Base-by-base conservation (phyloP, 2,888 invertebrate genomes). In the Cheilosia impressa region DNA sequence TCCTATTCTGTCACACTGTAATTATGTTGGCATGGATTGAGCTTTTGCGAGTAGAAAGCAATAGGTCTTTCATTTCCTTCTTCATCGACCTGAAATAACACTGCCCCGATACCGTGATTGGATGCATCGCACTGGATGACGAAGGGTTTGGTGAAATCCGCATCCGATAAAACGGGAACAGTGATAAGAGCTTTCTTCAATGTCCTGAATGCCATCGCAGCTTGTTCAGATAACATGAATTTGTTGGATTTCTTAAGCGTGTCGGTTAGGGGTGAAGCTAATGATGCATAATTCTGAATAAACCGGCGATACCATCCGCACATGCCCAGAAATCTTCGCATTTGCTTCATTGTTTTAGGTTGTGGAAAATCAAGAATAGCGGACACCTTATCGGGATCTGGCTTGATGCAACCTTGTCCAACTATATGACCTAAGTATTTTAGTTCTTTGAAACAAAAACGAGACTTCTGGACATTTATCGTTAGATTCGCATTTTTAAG, bases 61-160 rank as follows among this genome's bases (percentile, higher is more conserved):
- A 80, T 60, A 0, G 62, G 73, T 22, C 9, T 47, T 10, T 82
- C 76, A 1, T 52, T 15, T 0, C 72, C 71, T 5, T 75, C 22
- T 0, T 62, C 43, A 2, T 52, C 69, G 6, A 57, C 45, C 9
- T 82, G 76, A 0, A 79, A 83, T 1, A 82, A 34, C 0, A 87
- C 85, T 0, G 53, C 73, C 2, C 77, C 79, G 2, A 83, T 75
- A 0, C 75, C 78, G 1, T 57, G 17, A 10, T 75, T 78, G 10
- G 75, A 79, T 1, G 85, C 83, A 47, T 88, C 83, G 10, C 87
- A 87, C 3, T 85, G 82, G 2, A 81, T 72, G 7, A 43, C 47
- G 22, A 87, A 87, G 0, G 71, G 82, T 38, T 58, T 78, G 0
- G 47, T 9, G 22, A 83, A 87, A 53, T 87, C 71, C 1, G 81